These are phyloP conservation scores for Apodemus sylvaticus DNA, from an alignment of 2,113 vertebrate genomes.

Conservation along the genomic window DNA sequence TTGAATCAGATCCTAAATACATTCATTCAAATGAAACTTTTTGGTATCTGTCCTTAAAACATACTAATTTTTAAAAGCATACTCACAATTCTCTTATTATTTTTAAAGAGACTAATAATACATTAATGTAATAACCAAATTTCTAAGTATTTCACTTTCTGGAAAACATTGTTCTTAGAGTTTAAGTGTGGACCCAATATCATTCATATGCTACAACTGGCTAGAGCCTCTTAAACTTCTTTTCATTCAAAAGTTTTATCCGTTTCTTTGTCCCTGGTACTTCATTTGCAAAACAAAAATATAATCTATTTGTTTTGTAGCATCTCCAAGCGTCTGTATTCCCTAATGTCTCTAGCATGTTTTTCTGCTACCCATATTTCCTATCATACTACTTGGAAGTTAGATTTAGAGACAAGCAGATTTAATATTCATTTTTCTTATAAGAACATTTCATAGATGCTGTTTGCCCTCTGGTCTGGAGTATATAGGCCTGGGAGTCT, in stretches of 20 bases:
- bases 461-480: not conserved
- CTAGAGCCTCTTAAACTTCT: not conserved
- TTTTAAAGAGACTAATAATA: constrained; percentile 11
- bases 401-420: not conserved
- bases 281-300: not conserved
- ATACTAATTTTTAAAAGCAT: not conserved
- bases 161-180: not conserved
- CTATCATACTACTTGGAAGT: not conserved
- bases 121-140: not conserved
- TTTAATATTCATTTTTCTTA: not conserved
- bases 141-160: constrained; percentile 16
- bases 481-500: not conserved
- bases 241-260: not conserved
- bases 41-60: not conserved
- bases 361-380: not conserved
- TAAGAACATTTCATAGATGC: not conserved
- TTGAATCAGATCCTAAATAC: not conserved
- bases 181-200: not conserved
- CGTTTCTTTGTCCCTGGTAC: not conserved
- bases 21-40: not conserved
- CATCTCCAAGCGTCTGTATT: not conserved
- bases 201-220: not conserved
- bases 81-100: not conserved
- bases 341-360: not conserved
- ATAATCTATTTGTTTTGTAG: not conserved